Base-by-base conservation (phyloP, 2,888 invertebrate genomes). In the Polia nebulosa region DNA sequence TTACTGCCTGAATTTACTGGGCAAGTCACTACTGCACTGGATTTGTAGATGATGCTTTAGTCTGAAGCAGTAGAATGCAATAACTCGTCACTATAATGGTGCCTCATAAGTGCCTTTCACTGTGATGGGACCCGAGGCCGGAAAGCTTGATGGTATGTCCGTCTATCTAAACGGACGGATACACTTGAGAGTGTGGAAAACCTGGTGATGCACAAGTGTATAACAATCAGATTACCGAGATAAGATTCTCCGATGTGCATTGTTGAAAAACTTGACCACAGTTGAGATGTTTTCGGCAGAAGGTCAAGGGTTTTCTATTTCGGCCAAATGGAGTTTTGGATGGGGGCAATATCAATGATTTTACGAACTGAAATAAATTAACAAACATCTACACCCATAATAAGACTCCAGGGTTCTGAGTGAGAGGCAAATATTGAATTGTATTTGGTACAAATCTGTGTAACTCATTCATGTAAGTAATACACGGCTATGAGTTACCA, bases 231-330 rank as follows among this genome's bases (percentile, higher is more conserved):
- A 83, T 85, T 85, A 78, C 81, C 82, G 84, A 85, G 73, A 80
- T 55, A 86, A 81, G 84, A 86, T 83, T 80, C 71, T 81, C 80
- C 78, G 82, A 89, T 87, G 88, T 95, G 95, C 95, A 95, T 95
- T 89, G 95, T 95, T 95, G 93, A 94, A 94, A 95, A 95, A 95
- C 95, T 95, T 95, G 95, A 95, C 95, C 95, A 89, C 87, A 87
- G 89, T 93, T 92, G 90, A 92, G 81, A 90, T 89, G 88, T 89
- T 76, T 73, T 93, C 89, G 88, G 92, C 93, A 91, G 91, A 90
- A 91, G 95, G 95, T 95, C 95, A 95, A 95, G 95, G 95, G 95
- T 95, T 95, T 95, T 95, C 95, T 93, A 87, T 94, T 95, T 94
- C 94, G 95, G 95, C 94, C 94, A 89, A 91, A 92, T 94, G 95